Percentiles rank a stretch among this genome's conserved stretches.
These are phyloP conservation scores for Cydia fagiglandana DNA, from an alignment of 1,140 invertebrate species.

Conservation along the genomic window DNA sequence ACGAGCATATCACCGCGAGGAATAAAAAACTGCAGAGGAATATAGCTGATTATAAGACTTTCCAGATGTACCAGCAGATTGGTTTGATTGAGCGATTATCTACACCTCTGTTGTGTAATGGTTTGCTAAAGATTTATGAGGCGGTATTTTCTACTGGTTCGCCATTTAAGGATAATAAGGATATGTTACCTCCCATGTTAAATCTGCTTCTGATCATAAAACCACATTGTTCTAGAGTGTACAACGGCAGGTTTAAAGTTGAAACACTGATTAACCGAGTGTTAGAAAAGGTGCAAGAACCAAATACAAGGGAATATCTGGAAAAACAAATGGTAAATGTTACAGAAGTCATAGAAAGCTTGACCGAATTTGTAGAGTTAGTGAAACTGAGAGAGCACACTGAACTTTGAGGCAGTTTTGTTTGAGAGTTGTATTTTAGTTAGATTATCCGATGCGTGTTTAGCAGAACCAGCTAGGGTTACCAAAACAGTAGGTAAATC, in stretches of 20 bases:
- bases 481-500: too few relatives aligned
- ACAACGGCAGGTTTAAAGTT: slow-evolving; percentile 46
- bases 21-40: slow-evolving; percentile 41
- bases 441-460: too few relatives aligned
- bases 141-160: slow-evolving; percentile 40
- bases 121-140: slow-evolving; percentile 59
- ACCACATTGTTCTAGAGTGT: slow-evolving; percentile 54
- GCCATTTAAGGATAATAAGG: slow-evolving; percentile 33
- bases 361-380: background rate
- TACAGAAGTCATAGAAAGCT: slow-evolving; percentile 39
- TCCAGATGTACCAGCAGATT: slow-evolving; percentile 56
- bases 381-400: background rate
- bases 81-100: slow-evolving; percentile 61
- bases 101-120: slow-evolving; percentile 54
- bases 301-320: slow-evolving; percentile 38
- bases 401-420: background rate
- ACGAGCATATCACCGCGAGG: slow-evolving; percentile 56
- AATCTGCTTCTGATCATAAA: slow-evolving; percentile 54
- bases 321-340: slow-evolving; percentile 40
- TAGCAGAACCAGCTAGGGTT: too few relatives aligned
- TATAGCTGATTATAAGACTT: slow-evolving; percentile 42
- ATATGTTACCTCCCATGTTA: slow-evolving; percentile 45
- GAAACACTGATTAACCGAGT: slow-evolving; percentile 44
- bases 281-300: slow-evolving; percentile 42
- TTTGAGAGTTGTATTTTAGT: background rate